Evolutionary conservation across 2,888 invertebrate species (phyloP).

Genomic region (Scaeva pyrastri): DNA sequence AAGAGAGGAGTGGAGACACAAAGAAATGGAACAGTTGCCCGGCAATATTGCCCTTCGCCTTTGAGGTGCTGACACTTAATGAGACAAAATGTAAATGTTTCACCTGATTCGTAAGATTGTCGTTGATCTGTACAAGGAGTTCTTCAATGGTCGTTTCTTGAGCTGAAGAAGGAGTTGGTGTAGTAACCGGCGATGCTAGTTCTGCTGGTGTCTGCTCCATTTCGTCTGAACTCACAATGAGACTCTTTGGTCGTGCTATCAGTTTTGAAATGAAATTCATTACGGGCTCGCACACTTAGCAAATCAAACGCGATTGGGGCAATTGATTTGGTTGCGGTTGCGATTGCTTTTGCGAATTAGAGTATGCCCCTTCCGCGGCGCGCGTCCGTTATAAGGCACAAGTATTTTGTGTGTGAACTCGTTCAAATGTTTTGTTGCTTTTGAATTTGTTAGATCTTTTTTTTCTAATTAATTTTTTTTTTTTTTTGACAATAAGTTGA

Average conservation of each 20-base stretch:
- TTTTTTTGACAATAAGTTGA: slow-evolving; percentile 69
- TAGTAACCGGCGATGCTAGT: slow-evolving; percentile 17
- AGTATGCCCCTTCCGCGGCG: slow-evolving; percentile 20
- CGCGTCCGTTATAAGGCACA: slow-evolving; percentile 47
- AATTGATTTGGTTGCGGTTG: slow-evolving; percentile 45
- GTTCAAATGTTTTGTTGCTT: slow-evolving; percentile 37
- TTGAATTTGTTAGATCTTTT: slow-evolving; percentile 2
- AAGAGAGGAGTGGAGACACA: slow-evolving; percentile 15
- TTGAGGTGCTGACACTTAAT: slow-evolving; percentile 47
- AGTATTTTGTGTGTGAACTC: slow-evolving; percentile 36
- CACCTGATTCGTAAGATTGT: slow-evolving; percentile 78
- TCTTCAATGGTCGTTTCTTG: slow-evolving; percentile 78
- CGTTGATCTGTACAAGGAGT: slow-evolving; percentile 80
- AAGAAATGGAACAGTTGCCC: slow-evolving; percentile 43
- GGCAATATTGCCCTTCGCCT: slow-evolving; percentile 60
- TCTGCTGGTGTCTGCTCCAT: slow-evolving; percentile 50
- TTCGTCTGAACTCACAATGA: slow-evolving; percentile 76
- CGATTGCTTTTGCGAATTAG: slow-evolving; percentile 20
- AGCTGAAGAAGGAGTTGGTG: slow-evolving; percentile 57
- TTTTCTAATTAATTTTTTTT: slow-evolving; percentile 18
- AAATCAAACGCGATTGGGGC: slow-evolving; percentile 51
- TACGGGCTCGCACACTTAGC: slow-evolving; percentile 38
- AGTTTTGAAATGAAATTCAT: slow-evolving; percentile 83
- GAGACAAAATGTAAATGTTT: slow-evolving; percentile 20
- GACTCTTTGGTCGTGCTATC: slow-evolving; percentile 81